Conservation (phyloP, 2,113 vertebrate genomes). For the Halichoeres trimaculatus region DNA sequence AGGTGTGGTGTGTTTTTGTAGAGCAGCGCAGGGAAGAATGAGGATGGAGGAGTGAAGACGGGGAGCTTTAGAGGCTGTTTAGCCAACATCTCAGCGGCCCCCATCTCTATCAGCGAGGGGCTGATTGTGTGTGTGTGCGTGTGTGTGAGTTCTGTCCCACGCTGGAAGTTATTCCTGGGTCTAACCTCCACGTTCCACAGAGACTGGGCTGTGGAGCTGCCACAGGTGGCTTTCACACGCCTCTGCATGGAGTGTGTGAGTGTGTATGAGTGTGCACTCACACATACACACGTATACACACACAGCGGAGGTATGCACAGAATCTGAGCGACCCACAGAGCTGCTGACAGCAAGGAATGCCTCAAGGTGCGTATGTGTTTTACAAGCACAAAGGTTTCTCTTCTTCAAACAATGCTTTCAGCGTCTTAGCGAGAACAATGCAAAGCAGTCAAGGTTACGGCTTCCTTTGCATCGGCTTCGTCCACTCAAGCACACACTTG, state of each 20-base stretch:
- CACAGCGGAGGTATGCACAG: constrained; percentile 64
- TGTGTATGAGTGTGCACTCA: constrained; percentile 17
- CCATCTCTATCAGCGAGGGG: constrained; percentile 18
- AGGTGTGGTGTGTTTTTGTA: constrained; percentile 5
- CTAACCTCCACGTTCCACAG: constrained; percentile 58
- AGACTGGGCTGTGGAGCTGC: constrained; percentile 46
- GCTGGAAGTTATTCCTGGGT: constrained; percentile 74
- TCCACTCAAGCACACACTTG: constrained; percentile 49
- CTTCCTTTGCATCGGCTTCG: constrained; percentile 25
- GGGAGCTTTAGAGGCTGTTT: constrained; percentile 34
- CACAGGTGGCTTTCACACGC: constrained; percentile 75
- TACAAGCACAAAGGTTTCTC: constrained; percentile 27
- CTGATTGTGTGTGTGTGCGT: constrained; percentile 28
- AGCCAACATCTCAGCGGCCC: constrained; percentile 23
- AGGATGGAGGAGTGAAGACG: constrained; percentile 6
- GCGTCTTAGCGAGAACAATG: constrained; percentile 51
- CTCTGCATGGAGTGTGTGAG: constrained; percentile 8
- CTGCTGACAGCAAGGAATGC: constrained; percentile 70
- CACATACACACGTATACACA: background rate
- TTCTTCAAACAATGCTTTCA: constrained; percentile 58
- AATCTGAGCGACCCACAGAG: constrained; percentile 46
- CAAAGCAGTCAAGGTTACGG: constrained; percentile 32
- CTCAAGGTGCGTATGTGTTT: constrained; percentile 59
- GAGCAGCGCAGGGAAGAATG: background rate
- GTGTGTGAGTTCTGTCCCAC: constrained; percentile 55